Conservation (phyloP, 2,888 invertebrate genomes). For the Cactoblastis cactorum region DNA sequence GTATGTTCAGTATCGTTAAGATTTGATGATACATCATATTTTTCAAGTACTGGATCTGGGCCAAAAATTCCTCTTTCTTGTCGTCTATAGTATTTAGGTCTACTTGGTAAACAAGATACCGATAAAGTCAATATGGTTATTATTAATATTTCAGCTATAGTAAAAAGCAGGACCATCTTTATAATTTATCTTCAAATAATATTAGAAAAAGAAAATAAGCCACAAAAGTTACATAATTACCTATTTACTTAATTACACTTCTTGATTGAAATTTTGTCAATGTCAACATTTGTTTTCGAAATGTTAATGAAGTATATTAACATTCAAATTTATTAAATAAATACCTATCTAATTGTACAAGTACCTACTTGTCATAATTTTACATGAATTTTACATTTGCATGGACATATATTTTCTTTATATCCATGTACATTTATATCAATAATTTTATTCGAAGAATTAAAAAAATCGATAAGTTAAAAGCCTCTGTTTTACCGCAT, state of each 20-base stretch:
- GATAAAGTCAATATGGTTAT: background rate
- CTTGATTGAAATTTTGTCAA: background rate
- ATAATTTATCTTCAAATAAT: background rate
- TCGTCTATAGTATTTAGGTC: background rate
- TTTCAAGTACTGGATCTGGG: background rate
- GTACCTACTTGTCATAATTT: no score
- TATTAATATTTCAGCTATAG: background rate
- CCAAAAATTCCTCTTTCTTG: slow-evolving; percentile 3
- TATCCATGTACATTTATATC: no score
- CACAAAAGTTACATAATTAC: background rate
- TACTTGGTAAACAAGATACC: background rate
- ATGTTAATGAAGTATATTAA: no score
- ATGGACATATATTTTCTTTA: no score
- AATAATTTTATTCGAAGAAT: no score
- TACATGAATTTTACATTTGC: no score
- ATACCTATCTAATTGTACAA: no score
- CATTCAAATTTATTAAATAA: no score
- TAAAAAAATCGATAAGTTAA: no score
- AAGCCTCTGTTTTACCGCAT: no score
- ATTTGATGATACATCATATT: slow-evolving; percentile 6
- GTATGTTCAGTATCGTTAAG: slow-evolving; percentile 9
- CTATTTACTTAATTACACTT: no score
- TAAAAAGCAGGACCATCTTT: background rate
- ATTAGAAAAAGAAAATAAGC: background rate
- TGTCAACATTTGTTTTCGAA: background rate